phyloP scores from a whole-genome alignment of 2,888 invertebrate species.

The Dyspetes luteomarginatus region DNA sequence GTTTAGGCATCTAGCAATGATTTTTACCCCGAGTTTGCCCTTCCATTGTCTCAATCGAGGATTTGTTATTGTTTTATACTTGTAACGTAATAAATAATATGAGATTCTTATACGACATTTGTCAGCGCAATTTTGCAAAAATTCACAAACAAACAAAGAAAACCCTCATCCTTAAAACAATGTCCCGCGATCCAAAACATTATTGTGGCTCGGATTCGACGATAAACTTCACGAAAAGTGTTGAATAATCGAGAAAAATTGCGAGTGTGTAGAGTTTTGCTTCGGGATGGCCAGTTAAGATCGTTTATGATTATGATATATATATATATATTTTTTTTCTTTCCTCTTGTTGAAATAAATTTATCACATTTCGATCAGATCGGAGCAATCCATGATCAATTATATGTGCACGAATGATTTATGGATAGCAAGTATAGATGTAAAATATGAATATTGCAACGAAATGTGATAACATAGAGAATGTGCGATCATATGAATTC shows the following conservation, averaged over 20 bases:
- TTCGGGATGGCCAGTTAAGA: constrained; percentile 13
- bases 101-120: constrained; percentile 46
- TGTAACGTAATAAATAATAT: constrained; percentile 62
- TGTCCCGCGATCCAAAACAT: background rate
- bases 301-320: constrained; percentile 39
- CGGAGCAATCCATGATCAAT: constrained; percentile 63
- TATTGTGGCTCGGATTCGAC: background rate
- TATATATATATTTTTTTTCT: constrained; percentile 49
- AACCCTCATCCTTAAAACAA: constrained; percentile 29
- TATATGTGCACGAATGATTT: constrained; percentile 50
- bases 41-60: constrained; percentile 44
- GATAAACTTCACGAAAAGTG: constrained; percentile 1
- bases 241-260: constrained; percentile 33
- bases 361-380: constrained; percentile 68
- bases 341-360: constrained; percentile 55
- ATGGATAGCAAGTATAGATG: constrained; percentile 18
- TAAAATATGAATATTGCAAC: constrained; percentile 62
- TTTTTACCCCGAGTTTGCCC: constrained; percentile 49
- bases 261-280: constrained; percentile 55
- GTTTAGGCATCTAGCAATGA: constrained; percentile 59
- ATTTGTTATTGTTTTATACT: constrained; percentile 65
- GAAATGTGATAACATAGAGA: constrained; percentile 62
- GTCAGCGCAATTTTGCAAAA: constrained; percentile 43
- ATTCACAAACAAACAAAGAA: too few relatives aligned
- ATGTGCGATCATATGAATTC: constrained; percentile 26